Conservation (phyloP, 2,113 vertebrate genomes). For the Tragelaphus imberbis region DNA sequence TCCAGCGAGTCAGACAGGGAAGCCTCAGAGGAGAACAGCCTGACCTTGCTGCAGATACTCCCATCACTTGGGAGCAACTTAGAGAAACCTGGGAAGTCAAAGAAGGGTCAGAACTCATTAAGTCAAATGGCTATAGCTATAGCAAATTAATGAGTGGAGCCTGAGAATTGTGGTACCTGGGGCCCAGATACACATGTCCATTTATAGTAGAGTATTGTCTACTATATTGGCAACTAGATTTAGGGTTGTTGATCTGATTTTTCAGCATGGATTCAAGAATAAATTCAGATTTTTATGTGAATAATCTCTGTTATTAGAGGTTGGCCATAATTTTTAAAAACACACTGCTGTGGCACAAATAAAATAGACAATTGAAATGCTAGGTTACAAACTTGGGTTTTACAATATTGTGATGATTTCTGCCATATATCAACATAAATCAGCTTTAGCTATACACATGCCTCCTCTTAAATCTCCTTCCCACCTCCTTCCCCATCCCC, state of each 20-base stretch:
- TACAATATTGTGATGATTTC: not conserved
- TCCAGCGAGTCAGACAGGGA: not conserved
- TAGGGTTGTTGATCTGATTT: not conserved
- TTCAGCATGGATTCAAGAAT: not conserved
- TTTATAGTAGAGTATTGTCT: not conserved
- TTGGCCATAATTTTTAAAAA: not conserved
- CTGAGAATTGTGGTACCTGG: not conserved
- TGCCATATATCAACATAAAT: not conserved
- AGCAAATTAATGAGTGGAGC: not conserved
- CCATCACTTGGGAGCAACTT: not conserved
- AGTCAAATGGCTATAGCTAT: not conserved
- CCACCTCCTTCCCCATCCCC: not conserved
- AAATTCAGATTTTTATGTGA: not conserved
- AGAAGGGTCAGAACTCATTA: not conserved
- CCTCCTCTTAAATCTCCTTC: not conserved
- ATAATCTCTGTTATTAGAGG: not conserved
- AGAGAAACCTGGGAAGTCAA: not conserved
- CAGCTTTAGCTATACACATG: not conserved
- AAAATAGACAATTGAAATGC: not conserved
- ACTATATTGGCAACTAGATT: not conserved
- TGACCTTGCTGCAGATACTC: not conserved
- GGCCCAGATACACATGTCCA: accelerated
- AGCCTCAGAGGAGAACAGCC: not conserved
- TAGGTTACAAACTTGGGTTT: not conserved
- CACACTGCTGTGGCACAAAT: not conserved